Conservation (phyloP, 2,888 invertebrate genomes). For the Campoletis raptor region DNA sequence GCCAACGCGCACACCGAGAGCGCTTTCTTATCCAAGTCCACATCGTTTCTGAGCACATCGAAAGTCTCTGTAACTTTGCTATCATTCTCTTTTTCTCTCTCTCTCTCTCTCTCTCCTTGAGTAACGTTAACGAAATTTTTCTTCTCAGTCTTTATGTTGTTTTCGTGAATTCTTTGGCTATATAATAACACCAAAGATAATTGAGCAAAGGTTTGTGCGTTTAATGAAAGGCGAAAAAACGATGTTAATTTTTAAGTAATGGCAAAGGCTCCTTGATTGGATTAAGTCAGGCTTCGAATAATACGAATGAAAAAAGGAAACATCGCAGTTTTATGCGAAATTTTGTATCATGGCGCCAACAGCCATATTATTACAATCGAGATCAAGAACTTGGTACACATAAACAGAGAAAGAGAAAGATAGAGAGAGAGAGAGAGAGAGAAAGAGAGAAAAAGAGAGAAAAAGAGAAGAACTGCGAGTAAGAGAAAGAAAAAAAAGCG, state of each 20-base stretch:
- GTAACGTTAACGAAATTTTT: no score
- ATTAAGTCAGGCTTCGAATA: conserved; percentile 25
- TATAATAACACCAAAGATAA: no score
- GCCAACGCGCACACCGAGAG: conserved; percentile 70
- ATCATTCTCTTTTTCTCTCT: conserved; percentile 18
- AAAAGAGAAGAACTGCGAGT: conserved; percentile 12
- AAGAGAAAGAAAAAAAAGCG: conserved; percentile 39
- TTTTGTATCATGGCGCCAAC: conserved; percentile 39
- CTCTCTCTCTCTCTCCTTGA: conserved; percentile 14
- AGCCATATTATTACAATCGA: conserved; percentile 41
- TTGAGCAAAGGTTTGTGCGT: not conserved
- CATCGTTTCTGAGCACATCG: conserved; percentile 71
- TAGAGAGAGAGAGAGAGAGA: not conserved
- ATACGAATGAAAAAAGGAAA: not conserved
- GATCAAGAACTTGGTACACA: conserved; percentile 14
- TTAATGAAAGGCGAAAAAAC: not conserved
- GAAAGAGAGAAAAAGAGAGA: not conserved
- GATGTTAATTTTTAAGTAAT: conserved; percentile 7
- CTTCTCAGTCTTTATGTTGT: no score
- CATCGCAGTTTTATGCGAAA: conserved; percentile 7
- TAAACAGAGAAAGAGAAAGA: not conserved
- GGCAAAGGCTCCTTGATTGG: conserved; percentile 10
- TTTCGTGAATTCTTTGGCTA: no score
- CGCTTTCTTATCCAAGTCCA: conserved; percentile 78
- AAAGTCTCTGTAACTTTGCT: conserved; percentile 39